These are phyloP conservation scores for Gryon sp. DNA, from an alignment of 1,140 invertebrate species.

Conservation along the genomic window DNA sequence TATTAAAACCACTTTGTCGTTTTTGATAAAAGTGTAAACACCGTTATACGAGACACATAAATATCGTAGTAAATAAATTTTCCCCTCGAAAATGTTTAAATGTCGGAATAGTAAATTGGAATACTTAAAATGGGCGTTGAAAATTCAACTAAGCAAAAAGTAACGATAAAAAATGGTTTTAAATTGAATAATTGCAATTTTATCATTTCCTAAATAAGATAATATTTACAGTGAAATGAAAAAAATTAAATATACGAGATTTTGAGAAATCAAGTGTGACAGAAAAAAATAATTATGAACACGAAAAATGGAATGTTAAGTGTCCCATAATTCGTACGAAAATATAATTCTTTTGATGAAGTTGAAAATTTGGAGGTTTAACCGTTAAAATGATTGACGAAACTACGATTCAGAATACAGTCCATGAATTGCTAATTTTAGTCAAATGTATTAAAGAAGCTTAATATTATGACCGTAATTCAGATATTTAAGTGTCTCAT, in stretches of 20 bases:
- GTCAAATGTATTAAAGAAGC: too few relatives aligned
- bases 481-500: too few relatives aligned
- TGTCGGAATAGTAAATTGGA: constrained; percentile 40
- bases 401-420: constrained; percentile 1
- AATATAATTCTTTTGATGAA: constrained; percentile 20
- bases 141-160: too few relatives aligned
- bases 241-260: too few relatives aligned
- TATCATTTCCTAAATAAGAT: constrained; percentile 17
- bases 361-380: constrained; percentile 2
- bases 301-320: constrained; percentile 3
- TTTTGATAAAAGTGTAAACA: constrained; percentile 55
- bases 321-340: neutral
- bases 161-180: too few relatives aligned
- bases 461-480: too few relatives aligned
- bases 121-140: too few relatives aligned
- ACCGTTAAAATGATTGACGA: neutral
- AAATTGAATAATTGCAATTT: constrained; percentile 17
- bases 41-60: constrained; percentile 38
- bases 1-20: constrained; percentile 22
- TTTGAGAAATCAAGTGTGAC: constrained; percentile 4
- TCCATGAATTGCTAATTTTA: constrained; percentile 1
- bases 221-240: neutral
- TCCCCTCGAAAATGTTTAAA: constrained; percentile 46
- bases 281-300: constrained; percentile 6
- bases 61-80: constrained; percentile 38